Evolutionary conservation across 1,140 invertebrate genomes (phyloP), one percentile per base, ranked within the genome.

Genomic region (Papilio dardanus): DNA sequence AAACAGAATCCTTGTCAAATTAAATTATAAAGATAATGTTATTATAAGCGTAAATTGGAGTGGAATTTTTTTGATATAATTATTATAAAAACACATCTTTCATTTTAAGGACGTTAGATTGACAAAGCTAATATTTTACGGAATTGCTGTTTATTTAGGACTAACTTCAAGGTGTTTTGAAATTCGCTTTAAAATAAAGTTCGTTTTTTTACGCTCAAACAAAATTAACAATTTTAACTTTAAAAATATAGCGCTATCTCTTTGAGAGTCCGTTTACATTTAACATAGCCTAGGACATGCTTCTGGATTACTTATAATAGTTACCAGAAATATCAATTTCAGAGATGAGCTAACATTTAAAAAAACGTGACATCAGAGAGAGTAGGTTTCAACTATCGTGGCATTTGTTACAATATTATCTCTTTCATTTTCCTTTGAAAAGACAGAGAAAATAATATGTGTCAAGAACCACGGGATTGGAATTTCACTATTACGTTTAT

Each of bases 121-220:
- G 54, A 62, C 54, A 62, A 62, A 62, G 54, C 10, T 62, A 28
- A 62, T 62, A 54, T 54, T 62, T 62, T 62, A 62, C 24, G 54
- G 24, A 62, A 28, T 14, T 14, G 24, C 54, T 62, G 24, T 62
- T 62, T 62, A 62, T 62, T 62, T 62, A 62, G 54, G 54, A 62
- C 54, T 30, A 54, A 62, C 54, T 62, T 16, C 3, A 62, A 62
- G 54, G 54, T 62, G 54, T 62, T 62, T 62, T 16, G 7, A 62
- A 28, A 28, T 62, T 28, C 54, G 16, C 12, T 28, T 62, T 28
- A 30, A 12, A 62, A 62, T 62, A 62, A 62, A n/a, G 28, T 62
- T 62, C 19, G 4, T 62, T 62, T 12, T 54, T 10, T 24, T 24
- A 54, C 8, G 21, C 5, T 19, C 7, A 21, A 50, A 24, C 10